Evolutionary conservation across 2,888 invertebrate genomes (phyloP).

Genomic region (Heliconius ismenius): DNA sequence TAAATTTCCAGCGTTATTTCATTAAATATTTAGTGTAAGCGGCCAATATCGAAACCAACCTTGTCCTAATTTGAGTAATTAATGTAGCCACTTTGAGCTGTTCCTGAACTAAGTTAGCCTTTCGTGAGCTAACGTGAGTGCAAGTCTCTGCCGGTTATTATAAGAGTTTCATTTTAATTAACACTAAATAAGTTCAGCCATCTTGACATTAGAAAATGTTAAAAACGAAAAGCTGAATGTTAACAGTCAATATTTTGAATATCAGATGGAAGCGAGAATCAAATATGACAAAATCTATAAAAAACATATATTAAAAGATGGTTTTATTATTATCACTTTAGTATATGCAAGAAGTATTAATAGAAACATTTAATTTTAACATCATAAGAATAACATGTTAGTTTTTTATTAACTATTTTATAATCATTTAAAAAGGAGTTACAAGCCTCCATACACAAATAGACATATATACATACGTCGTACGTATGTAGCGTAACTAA

Average conservation of each 20-base stretch:
- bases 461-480: too few relatives aligned
- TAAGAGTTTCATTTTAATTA: conserved; percentile 43
- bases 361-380: too few relatives aligned
- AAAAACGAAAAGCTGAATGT: neutral
- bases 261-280: too few relatives aligned
- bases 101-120: conserved; percentile 47
- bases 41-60: conserved; percentile 46
- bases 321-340: too few relatives aligned
- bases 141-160: conserved; percentile 42
- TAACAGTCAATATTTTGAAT: neutral
- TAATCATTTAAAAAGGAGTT: neutral
- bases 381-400: neutral
- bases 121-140: conserved; percentile 44
- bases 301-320: too few relatives aligned
- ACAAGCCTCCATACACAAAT: neutral
- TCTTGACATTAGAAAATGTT: neutral
- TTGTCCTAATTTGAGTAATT: conserved; percentile 47
- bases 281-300: too few relatives aligned
- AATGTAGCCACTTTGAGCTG: conserved; percentile 47
- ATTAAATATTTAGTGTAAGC: conserved; percentile 44
- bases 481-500: conserved; percentile 8
- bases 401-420: neutral
- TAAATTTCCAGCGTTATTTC: conserved; percentile 35
- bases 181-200: conserved; percentile 37
- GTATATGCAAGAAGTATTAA: too few relatives aligned